Evolutionary conservation across 2,888 invertebrate species (phyloP), one percentile per base, ranked within the genome.

Genomic region (Conops quadrifasciatus): DNA sequence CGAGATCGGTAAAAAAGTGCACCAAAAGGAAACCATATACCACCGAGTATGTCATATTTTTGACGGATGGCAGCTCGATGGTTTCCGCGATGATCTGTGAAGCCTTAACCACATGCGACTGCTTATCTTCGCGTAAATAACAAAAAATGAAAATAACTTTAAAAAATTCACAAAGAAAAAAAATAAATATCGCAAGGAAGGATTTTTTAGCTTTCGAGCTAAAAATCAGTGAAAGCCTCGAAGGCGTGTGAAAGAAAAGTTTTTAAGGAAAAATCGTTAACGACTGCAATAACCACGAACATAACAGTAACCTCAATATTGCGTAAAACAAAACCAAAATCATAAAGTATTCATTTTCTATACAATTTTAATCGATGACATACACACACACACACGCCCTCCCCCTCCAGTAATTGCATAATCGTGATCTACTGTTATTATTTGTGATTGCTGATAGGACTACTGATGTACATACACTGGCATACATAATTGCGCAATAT

Each of bases 11-110:
- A 9, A 9, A 36, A 9, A 9, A 36, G 9, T 36, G 36, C n/a
- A n/a, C n/a, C n/a, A n/a, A n/a, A 36, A 36, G 9, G 36, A 7
- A 9, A 9, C 36, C 36, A n/a, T n/a, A n/a, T 36, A 36, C 4
- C 36, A 7, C 9, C 36, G 36, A 36, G 9, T 36, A 36, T 9
- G 9, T 36, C 9, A 7, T 78, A 77, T 78, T 82, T 82, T 82
- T 82, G 82, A 82, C 82, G 82, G 80, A 82, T 82, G 80, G 82
- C 82, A 80, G 80, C 78, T 79, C 81, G 79, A 80, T 80, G 78
- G 81, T 82, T 82, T 82, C 82, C 82, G 82, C 81, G 82, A 81
- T 82, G 82, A 82, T 82, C 82, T 78, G 82, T 81, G 82, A 82
- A 36, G n/a, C 28, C 30, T 36, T 28, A 62, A 36, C 30, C n/a